Conservation (phyloP, 2,888 invertebrate genomes). For the Dasysyrphus albostriatus region DNA sequence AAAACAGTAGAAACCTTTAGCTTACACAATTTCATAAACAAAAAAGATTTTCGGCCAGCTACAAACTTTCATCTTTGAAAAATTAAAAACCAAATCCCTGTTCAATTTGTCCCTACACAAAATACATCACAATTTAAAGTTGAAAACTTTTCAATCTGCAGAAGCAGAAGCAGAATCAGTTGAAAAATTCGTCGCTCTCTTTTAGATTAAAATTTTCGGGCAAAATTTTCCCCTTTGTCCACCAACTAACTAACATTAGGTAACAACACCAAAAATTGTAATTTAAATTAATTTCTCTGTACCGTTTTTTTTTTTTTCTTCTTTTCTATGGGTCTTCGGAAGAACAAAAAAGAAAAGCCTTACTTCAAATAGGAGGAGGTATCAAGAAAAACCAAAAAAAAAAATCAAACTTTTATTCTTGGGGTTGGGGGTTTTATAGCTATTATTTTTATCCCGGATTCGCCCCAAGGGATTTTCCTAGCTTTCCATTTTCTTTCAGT, state of each 20-base stretch:
- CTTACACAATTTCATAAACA: neutral
- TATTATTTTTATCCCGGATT: constrained; percentile 72
- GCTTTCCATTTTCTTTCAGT: constrained; percentile 42
- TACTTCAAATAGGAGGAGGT: constrained; percentile 58
- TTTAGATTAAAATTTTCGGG: neutral
- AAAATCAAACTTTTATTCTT: constrained; percentile 45
- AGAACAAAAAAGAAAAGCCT: constrained; percentile 38
- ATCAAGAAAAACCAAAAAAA: constrained; percentile 66
- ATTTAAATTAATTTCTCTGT: constrained; percentile 75
- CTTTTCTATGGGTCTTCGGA: constrained; percentile 3
- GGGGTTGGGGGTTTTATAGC: constrained; percentile 49
- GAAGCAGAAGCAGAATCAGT: neutral
- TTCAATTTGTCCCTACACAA: neutral
- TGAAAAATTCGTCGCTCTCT: neutral
- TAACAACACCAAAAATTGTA: constrained; percentile 72
- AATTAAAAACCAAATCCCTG: constrained; percentile 7
- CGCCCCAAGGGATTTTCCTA: constrained; percentile 61
- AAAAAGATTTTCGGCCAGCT: neutral
- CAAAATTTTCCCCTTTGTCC: constrained; percentile 46
- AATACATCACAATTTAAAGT: constrained; percentile 12
- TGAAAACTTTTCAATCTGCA: constrained; percentile 1
- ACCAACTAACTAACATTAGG: constrained; percentile 44
- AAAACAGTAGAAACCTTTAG: neutral
- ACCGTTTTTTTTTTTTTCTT: constrained; percentile 23
- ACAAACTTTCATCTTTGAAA: neutral